Evolutionary conservation across 2,797 vertebrate species (phyloP).

Genomic region (Acanthurus lineatus): DNA sequence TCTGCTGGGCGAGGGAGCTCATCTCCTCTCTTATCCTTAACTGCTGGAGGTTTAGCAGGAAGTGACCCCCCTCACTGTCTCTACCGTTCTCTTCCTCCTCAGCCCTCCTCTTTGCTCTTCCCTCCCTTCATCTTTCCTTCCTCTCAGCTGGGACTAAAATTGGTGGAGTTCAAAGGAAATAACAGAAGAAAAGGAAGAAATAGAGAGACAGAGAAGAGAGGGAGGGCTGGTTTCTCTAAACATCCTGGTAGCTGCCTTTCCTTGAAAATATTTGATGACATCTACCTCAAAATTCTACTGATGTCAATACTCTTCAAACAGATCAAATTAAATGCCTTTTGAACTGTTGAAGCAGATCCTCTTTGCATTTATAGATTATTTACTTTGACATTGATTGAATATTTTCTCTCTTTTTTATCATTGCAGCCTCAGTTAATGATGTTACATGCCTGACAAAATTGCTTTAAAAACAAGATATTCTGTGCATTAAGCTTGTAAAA

Average conservation of each 20-base stretch:
- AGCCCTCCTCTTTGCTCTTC: constrained; percentile 18
- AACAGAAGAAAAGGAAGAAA: constrained; percentile 37
- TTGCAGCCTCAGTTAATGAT: background rate
- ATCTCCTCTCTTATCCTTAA: constrained; percentile 34
- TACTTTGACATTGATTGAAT: background rate
- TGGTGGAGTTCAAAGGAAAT: constrained; percentile 54
- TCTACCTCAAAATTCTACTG: constrained; percentile 10
- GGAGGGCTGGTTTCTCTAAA: constrained; percentile 43
- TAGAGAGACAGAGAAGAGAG: background rate
- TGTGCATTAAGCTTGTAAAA: background rate
- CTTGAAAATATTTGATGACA: constrained; percentile 25
- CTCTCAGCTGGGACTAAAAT: constrained; percentile 52
- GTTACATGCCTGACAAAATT: too few relatives aligned
- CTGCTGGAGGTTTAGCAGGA: constrained; percentile 50
- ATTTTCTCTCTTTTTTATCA: background rate
- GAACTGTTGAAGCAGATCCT: background rate
- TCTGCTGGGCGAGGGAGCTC: constrained; percentile 21
- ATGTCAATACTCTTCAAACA: background rate
- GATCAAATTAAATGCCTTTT: background rate
- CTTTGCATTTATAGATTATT: constrained; percentile 1
- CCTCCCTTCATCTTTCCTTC: constrained; percentile 39
- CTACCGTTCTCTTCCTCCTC: constrained; percentile 5
- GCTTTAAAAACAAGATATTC: too few relatives aligned
- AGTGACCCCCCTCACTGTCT: background rate
- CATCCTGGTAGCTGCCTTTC: constrained; percentile 57